Evolutionary conservation across 1,140 invertebrate species (phyloP).

Genomic region (Daktulosphaira vitifoliae): DNA sequence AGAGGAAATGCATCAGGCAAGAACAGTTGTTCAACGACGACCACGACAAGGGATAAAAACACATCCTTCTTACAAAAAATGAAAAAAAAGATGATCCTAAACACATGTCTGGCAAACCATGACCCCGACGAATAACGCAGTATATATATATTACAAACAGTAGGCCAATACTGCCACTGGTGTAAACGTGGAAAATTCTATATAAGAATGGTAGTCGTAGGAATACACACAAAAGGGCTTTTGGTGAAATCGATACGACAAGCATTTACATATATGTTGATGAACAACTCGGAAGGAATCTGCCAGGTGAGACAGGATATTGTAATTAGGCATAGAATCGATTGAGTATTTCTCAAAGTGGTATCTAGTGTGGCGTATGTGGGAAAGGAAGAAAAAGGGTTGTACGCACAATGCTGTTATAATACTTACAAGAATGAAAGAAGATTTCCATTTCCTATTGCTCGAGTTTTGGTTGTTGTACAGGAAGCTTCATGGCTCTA

Average conservation of each 20-base stretch:
- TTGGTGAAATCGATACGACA: no score
- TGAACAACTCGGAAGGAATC: no score
- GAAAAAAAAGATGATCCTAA: slow-evolving; percentile 22
- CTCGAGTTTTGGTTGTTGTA: no score
- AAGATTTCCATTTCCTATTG: no score
- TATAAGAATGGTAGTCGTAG: no score
- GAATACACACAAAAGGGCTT: no score
- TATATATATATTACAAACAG: background rate
- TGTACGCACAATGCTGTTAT: slow-evolving; percentile 29
- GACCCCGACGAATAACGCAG: slow-evolving; percentile 21
- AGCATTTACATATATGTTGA: no score
- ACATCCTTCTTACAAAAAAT: slow-evolving; percentile 11
- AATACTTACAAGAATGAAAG: background rate
- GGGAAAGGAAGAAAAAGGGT: slow-evolving; percentile 13
- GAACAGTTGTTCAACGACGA: slow-evolving; percentile 24
- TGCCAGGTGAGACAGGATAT: slow-evolving; percentile 6
- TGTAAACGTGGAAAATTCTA: no score
- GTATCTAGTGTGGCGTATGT: background rate
- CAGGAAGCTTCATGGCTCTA: no score
- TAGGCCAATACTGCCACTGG: no score
- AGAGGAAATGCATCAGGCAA: slow-evolving; percentile 6
- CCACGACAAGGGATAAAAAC: slow-evolving; percentile 16
- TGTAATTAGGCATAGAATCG: slow-evolving; percentile 27
- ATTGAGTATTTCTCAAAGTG: slow-evolving; percentile 22
- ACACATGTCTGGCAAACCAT: slow-evolving; percentile 32